phyloP scores from a whole-genome alignment of 2,797 vertebrate genomes.

The Choloepus didactylus region DNA sequence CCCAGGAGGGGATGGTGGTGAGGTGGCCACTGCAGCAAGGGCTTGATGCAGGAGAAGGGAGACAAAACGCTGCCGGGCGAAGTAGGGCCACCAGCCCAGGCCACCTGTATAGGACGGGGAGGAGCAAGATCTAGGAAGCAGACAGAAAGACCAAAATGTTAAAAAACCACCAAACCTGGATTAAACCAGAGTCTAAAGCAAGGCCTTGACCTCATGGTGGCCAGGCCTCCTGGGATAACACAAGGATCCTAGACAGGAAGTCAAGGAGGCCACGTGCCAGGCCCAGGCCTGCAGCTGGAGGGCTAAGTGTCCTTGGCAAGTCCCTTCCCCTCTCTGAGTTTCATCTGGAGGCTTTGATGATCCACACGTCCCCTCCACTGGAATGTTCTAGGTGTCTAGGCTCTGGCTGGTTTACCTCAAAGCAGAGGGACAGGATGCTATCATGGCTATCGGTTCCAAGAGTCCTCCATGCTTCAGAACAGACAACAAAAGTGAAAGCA shows the following conservation, averaged over 20 bases:
- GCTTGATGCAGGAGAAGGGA: neutral
- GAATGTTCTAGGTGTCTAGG: neutral
- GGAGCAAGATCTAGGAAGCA: neutral
- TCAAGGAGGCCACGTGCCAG: neutral
- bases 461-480: neutral
- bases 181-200: neutral
- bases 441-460: neutral
- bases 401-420: neutral
- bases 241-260: neutral
- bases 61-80: neutral
- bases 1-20: neutral
- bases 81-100: neutral
- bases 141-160: neutral
- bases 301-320: neutral
- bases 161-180: neutral
- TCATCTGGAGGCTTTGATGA: neutral
- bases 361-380: neutral
- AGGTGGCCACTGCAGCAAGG: rapidly evolving
- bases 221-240: neutral
- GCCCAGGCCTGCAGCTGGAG: neutral
- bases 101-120: neutral
- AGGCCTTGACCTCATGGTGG: neutral
- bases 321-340: neutral
- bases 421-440: neutral
- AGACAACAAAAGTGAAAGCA: conserved; percentile 59